Conservation (phyloP, 1,140 invertebrate genomes). For the Cepaea nemoralis region DNA sequence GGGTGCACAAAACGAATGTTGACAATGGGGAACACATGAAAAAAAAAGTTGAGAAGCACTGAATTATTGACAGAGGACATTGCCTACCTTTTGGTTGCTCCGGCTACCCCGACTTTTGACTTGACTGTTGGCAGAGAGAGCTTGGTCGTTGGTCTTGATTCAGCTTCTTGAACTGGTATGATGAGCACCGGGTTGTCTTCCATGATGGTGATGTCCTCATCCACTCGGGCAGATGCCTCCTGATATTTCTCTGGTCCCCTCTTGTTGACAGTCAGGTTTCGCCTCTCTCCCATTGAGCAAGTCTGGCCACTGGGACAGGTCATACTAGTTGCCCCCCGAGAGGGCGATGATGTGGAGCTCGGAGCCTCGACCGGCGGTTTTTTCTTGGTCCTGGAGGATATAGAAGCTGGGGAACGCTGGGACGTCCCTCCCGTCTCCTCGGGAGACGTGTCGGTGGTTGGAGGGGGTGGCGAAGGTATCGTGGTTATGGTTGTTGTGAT, state of each 20-base stretch:
- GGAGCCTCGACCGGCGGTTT: not conserved
- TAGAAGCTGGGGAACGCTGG: not conserved
- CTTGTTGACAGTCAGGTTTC: conserved; percentile 29
- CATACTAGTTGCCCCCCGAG: conserved; percentile 13
- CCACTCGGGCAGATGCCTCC: conserved; percentile 25
- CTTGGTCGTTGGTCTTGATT: conserved; percentile 29
- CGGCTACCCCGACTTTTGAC: conserved; percentile 34
- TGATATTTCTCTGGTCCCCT: conserved; percentile 30
- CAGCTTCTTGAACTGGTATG: conserved; percentile 32
- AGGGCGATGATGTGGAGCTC: conserved; percentile 17
- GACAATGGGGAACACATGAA: not conserved
- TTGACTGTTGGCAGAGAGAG: conserved; percentile 36
- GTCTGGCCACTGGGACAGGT: conserved; percentile 36
- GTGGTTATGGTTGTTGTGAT: not conserved
- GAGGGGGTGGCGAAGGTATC: conserved; percentile 16
- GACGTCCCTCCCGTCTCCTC: conserved; percentile 21
- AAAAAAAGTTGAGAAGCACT: no score
- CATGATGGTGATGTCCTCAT: conserved; percentile 38
- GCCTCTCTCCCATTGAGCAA: conserved; percentile 40
- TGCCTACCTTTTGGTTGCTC: conserved; percentile 37
- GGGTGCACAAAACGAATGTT: not conserved
- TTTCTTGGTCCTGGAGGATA: not conserved
- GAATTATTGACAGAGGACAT: no score
- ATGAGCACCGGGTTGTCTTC: conserved; percentile 40
- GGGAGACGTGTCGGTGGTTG: not conserved